Base-by-base conservation (phyloP, 2,113 vertebrate genomes). In the Syngnathus floridae region DNA sequence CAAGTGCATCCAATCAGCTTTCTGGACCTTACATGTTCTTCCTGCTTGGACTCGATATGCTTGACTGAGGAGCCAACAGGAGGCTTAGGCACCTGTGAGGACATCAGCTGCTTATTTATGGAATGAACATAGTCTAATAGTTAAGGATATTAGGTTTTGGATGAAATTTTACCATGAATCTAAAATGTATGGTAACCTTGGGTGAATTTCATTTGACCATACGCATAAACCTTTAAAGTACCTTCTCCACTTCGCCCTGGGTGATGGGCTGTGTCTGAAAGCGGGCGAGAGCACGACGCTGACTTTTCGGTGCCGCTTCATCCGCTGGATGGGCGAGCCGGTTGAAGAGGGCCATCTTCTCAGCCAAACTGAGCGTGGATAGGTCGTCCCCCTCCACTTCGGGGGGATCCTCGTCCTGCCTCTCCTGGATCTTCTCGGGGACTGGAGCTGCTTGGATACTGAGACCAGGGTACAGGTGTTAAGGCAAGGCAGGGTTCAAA, bases 301-400 rank as follows among this genome's bases (percentile, higher is more conserved):
- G 94, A 49, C 82, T 26, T 76, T 81, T 35, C 90, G 85, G 22
- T 3, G 90, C 76, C 9, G 88, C 77, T 77, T 91, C 93, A 40
- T 87, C 91, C 0, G 92, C 75, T 1, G 92, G 74, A 14, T 94
- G 91, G 41, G 96, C 91, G 45, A 99, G 84, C 73, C 92, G 95
- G 85, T 95, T 97, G 88, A 99, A 99, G 75, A 99, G 90, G 65
- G 96, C 96, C 96, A 98, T 93, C 90, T 99, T 99, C 86, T 99
- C 96, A 2, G 91, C 86, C 83, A 99, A 69, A 74, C 93, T 97
- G 67, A 99, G 90, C 36, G 90, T 83, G 14, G 94, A 98, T 68
- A 93, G 90, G 84, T 99, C 96, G 31, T 94, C 94, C 73, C 95
- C 94, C 0, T 92, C 92, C 0, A 64, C 45, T 48, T 79, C 67